Evolutionary conservation across 2,797 vertebrate species (phyloP).

Genomic region (Sparus aurata): DNA sequence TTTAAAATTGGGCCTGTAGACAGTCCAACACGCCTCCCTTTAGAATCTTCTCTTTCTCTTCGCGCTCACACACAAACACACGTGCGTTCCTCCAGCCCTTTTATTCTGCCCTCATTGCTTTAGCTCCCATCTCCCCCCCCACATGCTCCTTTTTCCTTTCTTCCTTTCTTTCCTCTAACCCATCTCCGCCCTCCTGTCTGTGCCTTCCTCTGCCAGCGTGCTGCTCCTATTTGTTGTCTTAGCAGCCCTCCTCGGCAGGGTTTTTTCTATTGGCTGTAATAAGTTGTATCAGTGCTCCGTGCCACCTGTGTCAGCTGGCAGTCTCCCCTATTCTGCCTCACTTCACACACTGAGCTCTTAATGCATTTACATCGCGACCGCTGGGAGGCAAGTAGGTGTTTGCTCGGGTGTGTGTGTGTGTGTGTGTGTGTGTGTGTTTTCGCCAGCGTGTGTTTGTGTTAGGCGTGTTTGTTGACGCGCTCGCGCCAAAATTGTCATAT

Average conservation of each 20-base stretch:
- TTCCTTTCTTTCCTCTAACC: constrained; percentile 32
- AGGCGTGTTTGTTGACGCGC: constrained; percentile 36
- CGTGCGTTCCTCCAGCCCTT: constrained; percentile 1
- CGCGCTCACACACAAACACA: neutral
- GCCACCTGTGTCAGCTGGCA: constrained; percentile 79
- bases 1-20: constrained; percentile 58
- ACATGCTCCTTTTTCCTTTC: neutral
- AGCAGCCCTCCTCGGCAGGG: constrained; percentile 71
- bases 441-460: constrained; percentile 11
- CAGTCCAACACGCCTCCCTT: constrained; percentile 38
- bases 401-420: constrained; percentile 43
- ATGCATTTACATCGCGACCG: constrained; percentile 71
- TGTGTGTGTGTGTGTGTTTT: constrained; percentile 37
- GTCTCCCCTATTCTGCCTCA: constrained; percentile 57
- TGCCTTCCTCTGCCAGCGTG: constrained; percentile 44
- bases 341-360: constrained; percentile 69
- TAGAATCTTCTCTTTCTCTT: neutral
- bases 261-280: constrained; percentile 75
- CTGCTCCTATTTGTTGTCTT: constrained; percentile 71
- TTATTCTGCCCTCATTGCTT: constrained; percentile 11
- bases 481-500: constrained; percentile 45
- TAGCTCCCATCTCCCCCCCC: constrained; percentile 6
- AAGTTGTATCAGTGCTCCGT: constrained; percentile 72
- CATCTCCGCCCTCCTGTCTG: constrained; percentile 38
- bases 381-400: constrained; percentile 68